A percentile compares a stretch with the other conserved stretches of the same genome.
Evolutionary conservation across 2,113 vertebrate species (phyloP).

Genomic region (Petrocephalus microphthalmus): DNA sequence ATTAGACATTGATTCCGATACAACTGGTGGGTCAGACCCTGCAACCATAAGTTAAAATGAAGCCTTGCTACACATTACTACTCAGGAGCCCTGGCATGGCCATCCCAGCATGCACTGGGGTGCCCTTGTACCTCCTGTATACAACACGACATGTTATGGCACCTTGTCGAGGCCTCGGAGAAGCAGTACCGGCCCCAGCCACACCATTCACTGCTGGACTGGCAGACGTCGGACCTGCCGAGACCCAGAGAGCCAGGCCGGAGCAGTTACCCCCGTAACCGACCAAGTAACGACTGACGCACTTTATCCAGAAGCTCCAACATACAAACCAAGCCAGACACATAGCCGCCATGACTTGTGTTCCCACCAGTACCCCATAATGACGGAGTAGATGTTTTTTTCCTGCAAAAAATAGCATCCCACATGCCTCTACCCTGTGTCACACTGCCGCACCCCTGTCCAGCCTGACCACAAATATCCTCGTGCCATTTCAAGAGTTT

Average conservation of each 20-base stretch:
- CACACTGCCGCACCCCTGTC: not conserved
- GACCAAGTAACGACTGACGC: not conserved
- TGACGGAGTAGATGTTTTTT: conserved; percentile 1
- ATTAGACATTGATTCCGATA: not conserved
- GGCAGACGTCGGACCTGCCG: not conserved
- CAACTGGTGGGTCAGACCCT: not conserved
- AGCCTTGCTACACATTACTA: not conserved
- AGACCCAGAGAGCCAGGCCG: not conserved
- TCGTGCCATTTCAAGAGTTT: not conserved
- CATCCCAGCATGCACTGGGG: not conserved
- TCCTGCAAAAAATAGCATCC: not conserved
- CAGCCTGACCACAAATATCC: not conserved
- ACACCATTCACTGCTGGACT: not conserved
- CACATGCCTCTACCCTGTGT: not conserved
- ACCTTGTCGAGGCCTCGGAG: not conserved
- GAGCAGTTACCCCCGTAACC: not conserved
- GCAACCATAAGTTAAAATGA: not conserved
- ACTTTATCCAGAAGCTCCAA: not conserved
- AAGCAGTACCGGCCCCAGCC: not conserved
- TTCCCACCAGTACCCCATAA: not conserved
- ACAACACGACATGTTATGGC: not conserved
- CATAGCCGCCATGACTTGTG: not conserved
- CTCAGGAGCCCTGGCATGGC: not conserved
- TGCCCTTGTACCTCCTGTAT: not conserved
- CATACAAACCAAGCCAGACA: not conserved